Evolutionary conservation across 2,113 vertebrate species (phyloP).

Genomic region (Petrocephalus zakoni): DNA sequence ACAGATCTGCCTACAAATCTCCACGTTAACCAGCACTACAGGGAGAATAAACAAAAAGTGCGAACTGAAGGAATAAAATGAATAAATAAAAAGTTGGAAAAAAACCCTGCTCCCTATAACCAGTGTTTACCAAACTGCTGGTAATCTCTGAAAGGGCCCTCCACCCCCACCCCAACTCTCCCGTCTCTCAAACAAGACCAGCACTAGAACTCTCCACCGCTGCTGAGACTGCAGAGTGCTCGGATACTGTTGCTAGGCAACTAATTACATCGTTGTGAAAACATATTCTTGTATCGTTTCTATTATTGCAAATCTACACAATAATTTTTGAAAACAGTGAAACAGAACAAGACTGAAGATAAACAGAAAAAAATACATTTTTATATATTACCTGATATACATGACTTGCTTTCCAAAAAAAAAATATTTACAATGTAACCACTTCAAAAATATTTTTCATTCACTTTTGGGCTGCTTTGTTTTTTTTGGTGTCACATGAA

Average conservation of each 20-base stretch:
- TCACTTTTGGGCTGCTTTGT: too few species aligned
- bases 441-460: neutral
- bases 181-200: conserved; percentile 6
- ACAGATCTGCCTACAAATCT: neutral
- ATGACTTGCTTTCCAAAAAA: neutral
- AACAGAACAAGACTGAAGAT: neutral
- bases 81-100: neutral
- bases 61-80: neutral
- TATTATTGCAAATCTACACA: conserved; percentile 1
- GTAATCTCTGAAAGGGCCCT: neutral
- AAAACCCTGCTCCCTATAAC: neutral
- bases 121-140: conserved; percentile 21
- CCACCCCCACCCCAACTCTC: neutral
- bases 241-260: conserved; percentile 28
- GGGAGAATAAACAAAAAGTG: neutral
- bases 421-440: neutral
- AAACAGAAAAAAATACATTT: neutral
- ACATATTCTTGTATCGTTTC: conserved; percentile 5
- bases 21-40: neutral
- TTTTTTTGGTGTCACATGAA: neutral
- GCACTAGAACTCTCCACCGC: conserved; percentile 12
- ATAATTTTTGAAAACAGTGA: neutral
- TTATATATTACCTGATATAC: neutral
- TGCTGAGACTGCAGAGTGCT: conserved; percentile 15
- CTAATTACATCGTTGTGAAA: conserved; percentile 27